Conservation (phyloP, 2,888 invertebrate genomes). For the Phortica okadai region DNA sequence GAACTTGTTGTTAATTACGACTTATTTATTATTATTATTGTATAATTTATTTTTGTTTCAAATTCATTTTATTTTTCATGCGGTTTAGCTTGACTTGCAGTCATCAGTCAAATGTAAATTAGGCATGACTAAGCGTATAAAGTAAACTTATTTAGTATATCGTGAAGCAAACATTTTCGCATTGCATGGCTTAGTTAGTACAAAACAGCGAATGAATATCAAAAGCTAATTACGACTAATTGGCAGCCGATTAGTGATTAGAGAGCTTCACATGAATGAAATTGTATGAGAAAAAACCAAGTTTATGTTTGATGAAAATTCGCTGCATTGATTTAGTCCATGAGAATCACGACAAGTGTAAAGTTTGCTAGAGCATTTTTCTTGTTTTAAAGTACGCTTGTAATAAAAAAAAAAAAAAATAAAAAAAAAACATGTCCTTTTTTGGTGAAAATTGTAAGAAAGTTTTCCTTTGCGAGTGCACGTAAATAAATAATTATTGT, state of each 20-base stretch:
- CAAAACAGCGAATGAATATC: not conserved
- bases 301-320: conserved; percentile 13
- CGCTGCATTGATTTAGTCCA: conserved; percentile 16
- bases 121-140: conserved; percentile 22
- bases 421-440: conserved; percentile 14
- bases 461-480: not conserved
- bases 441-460: conserved; percentile 12
- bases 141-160: not conserved
- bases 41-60: conserved; percentile 4
- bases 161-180: not conserved
- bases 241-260: conserved; percentile 6
- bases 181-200: conserved; percentile 14
- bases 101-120: conserved; percentile 23
- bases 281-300: not conserved
- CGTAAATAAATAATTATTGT: not conserved
- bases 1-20: conserved; percentile 5
- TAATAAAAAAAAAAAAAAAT: not conserved
- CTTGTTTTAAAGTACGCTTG: not conserved
- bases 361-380: conserved; percentile 9
- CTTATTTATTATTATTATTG: not conserved
- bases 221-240: conserved; percentile 20
- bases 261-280: not conserved
- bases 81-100: not conserved
- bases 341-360: not conserved
- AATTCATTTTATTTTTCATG: not conserved